Evolutionary conservation across 2,888 invertebrate species (phyloP), one percentile per base, ranked within the genome.

Genomic region (Netelia inedita): DNA sequence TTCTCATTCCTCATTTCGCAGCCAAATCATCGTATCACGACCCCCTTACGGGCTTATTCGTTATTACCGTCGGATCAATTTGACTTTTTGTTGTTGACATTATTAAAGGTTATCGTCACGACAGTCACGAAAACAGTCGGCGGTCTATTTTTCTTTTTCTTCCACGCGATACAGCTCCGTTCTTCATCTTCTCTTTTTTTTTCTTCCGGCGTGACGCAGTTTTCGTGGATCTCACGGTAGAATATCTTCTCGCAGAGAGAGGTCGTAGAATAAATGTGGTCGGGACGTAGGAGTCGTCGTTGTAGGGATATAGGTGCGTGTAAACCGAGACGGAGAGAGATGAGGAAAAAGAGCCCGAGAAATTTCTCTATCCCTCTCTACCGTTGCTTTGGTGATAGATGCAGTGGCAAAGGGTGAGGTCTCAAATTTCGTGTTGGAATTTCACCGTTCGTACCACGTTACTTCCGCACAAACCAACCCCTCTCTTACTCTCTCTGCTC

Each of bases 321-420:
- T 59, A 74, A 72, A 73, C 66, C 41, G 55, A 53, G 53, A 53
- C 50, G 21, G 16, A 63, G 53, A 53, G n/a, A 73, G 73, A 73
- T 41, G 73, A 59, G 57, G 41, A 65, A 73, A 66, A 80, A 80
- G 59, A 66, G 19, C 19, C 9, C 35, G 69, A 50, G 55, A 71
- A 59, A 46, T 11, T n/a, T 76, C 43, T 28, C 23, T 63, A 55
- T 23, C 61, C 63, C 43, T 41, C 72, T 76, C 68, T 73, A 59
- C 69, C 73, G 73, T 88, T 83, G 50, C 69, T 82, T 61, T 73
- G 53, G 68, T 73, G 80, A 85, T 78, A 63, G 78, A 85, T 82
- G 74, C 63, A 61, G 50, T 28, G 43, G 72, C 23, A 69, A 72
- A 65, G 78, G 78, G 73, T 81, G 65, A 78, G 57, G 78, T 14